Percentiles rank a stretch among this genome's conserved stretches.
phyloP scores from a whole-genome alignment of 2,113 vertebrate species.

The Sitta europaea region DNA sequence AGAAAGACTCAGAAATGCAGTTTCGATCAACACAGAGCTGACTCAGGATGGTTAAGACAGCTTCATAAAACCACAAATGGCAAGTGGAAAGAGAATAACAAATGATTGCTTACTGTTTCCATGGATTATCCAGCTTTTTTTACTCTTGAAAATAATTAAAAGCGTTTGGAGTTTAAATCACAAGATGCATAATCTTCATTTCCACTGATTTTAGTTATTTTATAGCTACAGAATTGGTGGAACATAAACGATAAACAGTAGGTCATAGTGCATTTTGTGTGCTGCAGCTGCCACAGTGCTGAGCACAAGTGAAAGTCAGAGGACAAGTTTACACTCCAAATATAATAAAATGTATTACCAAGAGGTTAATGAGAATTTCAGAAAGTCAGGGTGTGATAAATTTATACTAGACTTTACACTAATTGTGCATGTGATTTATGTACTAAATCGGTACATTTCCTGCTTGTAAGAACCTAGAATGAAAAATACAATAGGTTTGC shows the following conservation, averaged over 20 bases:
- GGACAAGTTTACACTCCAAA: not conserved
- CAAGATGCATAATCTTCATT: not conserved
- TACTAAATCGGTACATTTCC: not conserved
- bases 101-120: not conserved
- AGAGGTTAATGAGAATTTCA: constrained; percentile 7
- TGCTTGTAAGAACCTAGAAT: not conserved
- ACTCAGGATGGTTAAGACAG: not conserved
- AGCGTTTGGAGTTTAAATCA: not conserved
- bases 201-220: not conserved
- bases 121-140: not conserved
- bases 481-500: not conserved
- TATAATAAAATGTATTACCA: not conserved
- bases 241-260: not conserved
- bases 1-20: not conserved
- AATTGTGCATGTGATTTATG: not conserved
- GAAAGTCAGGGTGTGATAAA: not conserved
- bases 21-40: not conserved
- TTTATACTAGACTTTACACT: not conserved
- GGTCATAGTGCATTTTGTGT: not conserved
- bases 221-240: not conserved
- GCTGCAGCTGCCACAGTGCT: not conserved
- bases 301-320: not conserved
- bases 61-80: not conserved
- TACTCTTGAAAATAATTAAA: not conserved
- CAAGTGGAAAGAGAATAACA: not conserved